Percentiles rank a stretch among this genome's conserved stretches.
These are phyloP conservation scores for Patiria pectinifera DNA, from an alignment of 53 echinoderm and acorn worm genomes.

Conservation along the genomic window DNA sequence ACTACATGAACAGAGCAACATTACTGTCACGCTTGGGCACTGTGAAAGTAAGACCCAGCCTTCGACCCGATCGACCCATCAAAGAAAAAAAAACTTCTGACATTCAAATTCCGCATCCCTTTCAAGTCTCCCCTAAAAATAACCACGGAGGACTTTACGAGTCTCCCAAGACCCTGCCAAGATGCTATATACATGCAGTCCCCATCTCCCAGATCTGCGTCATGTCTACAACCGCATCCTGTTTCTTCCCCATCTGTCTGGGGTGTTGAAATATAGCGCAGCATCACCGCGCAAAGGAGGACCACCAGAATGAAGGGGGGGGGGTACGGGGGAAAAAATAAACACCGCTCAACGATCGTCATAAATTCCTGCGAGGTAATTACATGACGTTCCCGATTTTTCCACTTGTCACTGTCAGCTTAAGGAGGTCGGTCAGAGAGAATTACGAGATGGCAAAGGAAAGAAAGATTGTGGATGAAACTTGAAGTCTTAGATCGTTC, in stretches of 20 bases:
- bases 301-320: not conserved
- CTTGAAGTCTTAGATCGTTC: not conserved
- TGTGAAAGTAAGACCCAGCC: not conserved
- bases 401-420: conserved; percentile 1
- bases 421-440: not conserved
- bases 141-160: not conserved
- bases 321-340: not conserved
- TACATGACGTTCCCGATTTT: not conserved
- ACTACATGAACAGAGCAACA: too few relatives aligned
- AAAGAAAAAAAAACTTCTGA: too few relatives aligned
- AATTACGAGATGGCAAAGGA: not conserved
- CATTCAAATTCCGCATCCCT: not conserved
- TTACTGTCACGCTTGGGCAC: too few relatives aligned
- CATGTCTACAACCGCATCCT: not conserved
- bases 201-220: not conserved
- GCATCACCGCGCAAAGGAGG: not conserved
- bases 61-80: not conserved
- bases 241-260: not conserved
- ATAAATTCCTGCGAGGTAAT: not conserved
- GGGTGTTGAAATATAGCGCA: not conserved
- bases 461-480: not conserved
- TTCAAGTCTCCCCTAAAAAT: not conserved
- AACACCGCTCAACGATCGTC: not conserved
- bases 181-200: not conserved
- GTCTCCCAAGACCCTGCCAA: not conserved